Evolutionary conservation across 2,113 vertebrate species (phyloP), one percentile per base, ranked within the genome.

Genomic region (Himantopus leucocephalus): DNA sequence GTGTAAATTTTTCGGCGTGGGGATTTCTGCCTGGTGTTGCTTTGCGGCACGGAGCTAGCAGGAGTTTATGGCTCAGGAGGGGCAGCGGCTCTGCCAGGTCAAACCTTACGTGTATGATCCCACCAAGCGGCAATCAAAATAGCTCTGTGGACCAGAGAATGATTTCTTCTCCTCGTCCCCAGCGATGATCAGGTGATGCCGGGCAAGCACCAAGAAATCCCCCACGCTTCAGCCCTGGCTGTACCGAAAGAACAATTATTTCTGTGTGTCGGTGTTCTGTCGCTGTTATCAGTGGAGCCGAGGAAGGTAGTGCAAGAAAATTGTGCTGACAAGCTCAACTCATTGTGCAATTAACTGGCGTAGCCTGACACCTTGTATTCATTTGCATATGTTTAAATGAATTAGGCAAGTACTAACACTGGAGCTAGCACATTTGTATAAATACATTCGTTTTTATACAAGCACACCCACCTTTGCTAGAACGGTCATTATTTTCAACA

Each of bases 341-440:
- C 66, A 41, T 23, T 75, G 76, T 52, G 68, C 56, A 75, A 64
- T 91, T 78, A 91, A 81, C 47, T 60, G 64, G 26, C 43, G 50
- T 26, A 59, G 63, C 68, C 79, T 55, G 26, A 58, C 43, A 74
- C 63, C 68, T 78, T 60, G 39, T 32, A 84, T 77, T 72, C 32
- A 87, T 95, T 79, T 94, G 56, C 71, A 35, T 94, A 27, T 6
- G 12, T 76, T 95, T 85, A 82, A 92, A 91, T 82, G 66, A 78
- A 79, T 92, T 56, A 68, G 15, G 50, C 64, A 72, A 79, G 37
- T 66, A 24, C 22, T 70, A 30, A 27, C 0, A 8, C 74, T 75
- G 63, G 81, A 72, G 34, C 21, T 62, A 91, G 41, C 39, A 10
- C 53, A 8, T 32, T 48, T 50, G 23, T 50, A 50, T 50, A 24